Evolutionary conservation across 1,140 invertebrate genomes (phyloP).

Genomic region (Melitaea cinxia): DNA sequence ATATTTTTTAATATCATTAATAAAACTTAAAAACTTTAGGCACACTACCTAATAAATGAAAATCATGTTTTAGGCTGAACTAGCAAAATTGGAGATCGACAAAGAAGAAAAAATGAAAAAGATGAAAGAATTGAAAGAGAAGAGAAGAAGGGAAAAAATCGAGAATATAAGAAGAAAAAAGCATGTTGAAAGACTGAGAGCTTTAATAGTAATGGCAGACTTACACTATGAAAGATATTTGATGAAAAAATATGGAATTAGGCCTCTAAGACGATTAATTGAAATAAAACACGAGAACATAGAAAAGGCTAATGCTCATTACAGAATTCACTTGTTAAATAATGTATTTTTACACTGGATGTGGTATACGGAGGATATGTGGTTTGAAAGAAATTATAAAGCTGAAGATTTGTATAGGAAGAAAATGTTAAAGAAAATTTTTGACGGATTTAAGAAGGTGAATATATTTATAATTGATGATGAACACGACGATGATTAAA

Average conservation of each 20-base stretch:
- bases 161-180: slow-evolving; percentile 82
- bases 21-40: too few relatives aligned
- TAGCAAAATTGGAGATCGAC: slow-evolving; percentile 79
- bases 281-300: slow-evolving; percentile 78
- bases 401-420: slow-evolving; percentile 77
- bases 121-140: slow-evolving; percentile 83
- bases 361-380: slow-evolving; percentile 75
- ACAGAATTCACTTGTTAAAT: slow-evolving; percentile 71
- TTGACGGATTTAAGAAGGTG: slow-evolving; percentile 71
- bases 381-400: slow-evolving; percentile 72
- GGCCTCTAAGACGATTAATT: slow-evolving; percentile 77
- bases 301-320: slow-evolving; percentile 75
- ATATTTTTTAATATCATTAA: neutral
- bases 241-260: slow-evolving; percentile 77
- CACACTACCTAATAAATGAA: neutral
- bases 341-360: slow-evolving; percentile 80
- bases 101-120: slow-evolving; percentile 83
- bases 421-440: slow-evolving; percentile 64
- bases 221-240: slow-evolving; percentile 83
- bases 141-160: slow-evolving; percentile 83
- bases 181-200: slow-evolving; percentile 79
- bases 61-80: slow-evolving; percentile 54
- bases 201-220: slow-evolving; percentile 80
- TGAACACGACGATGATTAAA: too few relatives aligned
- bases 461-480: slow-evolving; percentile 18